phyloP scores from a whole-genome alignment of 2,888 invertebrate genomes.

The Eucriotettix oculatus region DNA sequence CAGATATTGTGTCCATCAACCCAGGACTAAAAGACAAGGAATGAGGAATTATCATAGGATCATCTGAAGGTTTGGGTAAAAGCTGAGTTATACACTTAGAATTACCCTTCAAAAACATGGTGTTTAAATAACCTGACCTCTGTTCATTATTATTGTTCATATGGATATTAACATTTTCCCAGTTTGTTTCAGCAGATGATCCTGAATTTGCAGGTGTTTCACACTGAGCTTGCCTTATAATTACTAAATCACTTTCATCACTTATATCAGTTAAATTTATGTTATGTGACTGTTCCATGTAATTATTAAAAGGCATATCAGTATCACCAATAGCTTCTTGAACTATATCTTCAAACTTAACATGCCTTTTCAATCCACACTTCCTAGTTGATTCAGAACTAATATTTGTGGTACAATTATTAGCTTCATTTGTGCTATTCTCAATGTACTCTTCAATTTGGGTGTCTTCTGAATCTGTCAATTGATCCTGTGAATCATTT shows the following conservation, averaged over 20 bases:
- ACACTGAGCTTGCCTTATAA: too few relatives aligned
- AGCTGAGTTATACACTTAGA: background rate
- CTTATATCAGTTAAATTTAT: background rate
- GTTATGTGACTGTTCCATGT: background rate
- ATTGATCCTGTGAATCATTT: too few relatives aligned
- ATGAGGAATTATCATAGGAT: background rate
- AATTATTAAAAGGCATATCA: constrained; percentile 5
- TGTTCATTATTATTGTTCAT: background rate
- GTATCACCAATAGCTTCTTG: constrained; percentile 12
- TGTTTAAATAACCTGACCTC: background rate
- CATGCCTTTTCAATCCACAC: background rate
- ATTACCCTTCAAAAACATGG: background rate
- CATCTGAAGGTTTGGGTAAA: background rate
- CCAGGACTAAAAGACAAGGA: background rate
- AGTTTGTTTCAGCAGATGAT: background rate
- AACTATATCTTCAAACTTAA: constrained; percentile 7
- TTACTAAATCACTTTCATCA: background rate
- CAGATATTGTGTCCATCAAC: background rate
- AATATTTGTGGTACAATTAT: background rate
- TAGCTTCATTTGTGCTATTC: background rate
- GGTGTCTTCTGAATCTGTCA: background rate
- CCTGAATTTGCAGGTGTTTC: background rate
- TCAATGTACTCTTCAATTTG: background rate
- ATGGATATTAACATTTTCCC: background rate
- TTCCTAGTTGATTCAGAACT: background rate